Conservation (phyloP, 2,888 invertebrate species). For the Lumbricus terrestris region DNA sequence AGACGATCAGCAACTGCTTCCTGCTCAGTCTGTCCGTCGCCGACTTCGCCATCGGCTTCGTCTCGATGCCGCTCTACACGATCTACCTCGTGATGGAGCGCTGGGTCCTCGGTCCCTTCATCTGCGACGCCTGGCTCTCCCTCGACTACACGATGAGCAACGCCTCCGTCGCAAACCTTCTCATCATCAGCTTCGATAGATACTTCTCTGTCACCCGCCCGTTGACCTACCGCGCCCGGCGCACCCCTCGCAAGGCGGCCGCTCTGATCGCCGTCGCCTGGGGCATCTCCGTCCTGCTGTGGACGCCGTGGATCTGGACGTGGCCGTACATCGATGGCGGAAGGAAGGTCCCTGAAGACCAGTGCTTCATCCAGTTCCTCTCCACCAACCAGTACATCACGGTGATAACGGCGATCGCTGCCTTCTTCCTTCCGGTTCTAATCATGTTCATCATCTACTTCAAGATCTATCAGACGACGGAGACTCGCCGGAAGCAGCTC, state of each 20-base stretch:
- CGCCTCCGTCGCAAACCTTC: conserved; percentile 93
- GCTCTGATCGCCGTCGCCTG: conserved; percentile 93
- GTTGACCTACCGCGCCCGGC: conserved; percentile 88
- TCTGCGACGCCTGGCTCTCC: conserved; percentile 92
- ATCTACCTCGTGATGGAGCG: conserved; percentile 81
- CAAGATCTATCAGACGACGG: conserved; percentile 93
- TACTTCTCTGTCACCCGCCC: conserved; percentile 88
- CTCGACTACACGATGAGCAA: conserved; percentile 96
- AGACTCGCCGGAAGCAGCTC: conserved; percentile 90
- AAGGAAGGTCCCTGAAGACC: conserved; percentile 73
- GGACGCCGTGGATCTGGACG: conserved; percentile 98
- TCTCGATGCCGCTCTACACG: conserved; percentile 97
- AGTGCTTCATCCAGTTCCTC: conserved; percentile 98
- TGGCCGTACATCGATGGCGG: conserved; percentile 93
- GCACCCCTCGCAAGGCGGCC: conserved; percentile 87
- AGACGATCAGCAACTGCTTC: conserved; percentile 97
- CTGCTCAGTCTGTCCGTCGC: conserved; percentile 90
- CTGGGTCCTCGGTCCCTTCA: conserved; percentile 89
- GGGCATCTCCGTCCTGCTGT: conserved; percentile 87
- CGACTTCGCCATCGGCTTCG: conserved; percentile 90
- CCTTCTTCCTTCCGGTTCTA: conserved; percentile 95
- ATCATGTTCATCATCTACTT: conserved; percentile 94
- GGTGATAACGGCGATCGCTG: conserved; percentile 84
- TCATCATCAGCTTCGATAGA: conserved; percentile 97
- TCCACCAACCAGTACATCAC: conserved; percentile 65